Base-by-base conservation (phyloP, 2,797 vertebrate genomes). In the Babyrousa celebensis region DNA sequence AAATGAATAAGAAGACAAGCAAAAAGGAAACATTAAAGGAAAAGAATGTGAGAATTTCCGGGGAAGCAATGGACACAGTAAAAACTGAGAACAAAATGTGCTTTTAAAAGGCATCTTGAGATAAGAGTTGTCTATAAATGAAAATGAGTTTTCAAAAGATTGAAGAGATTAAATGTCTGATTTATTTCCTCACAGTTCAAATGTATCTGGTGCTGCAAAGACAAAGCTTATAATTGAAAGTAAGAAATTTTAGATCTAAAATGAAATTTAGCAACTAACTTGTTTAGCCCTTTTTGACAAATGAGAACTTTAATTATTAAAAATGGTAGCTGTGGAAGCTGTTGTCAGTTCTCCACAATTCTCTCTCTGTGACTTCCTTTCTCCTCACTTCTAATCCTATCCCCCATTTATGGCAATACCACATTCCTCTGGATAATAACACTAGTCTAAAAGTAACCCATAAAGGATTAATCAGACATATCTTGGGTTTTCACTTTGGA, bases 171-270 rank as follows among this genome's bases (percentile, higher is more conserved):
- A 70, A 54, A 52, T 29, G 52, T 84, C 29, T 80, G 25, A 91
- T 58, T 89, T 82, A 83, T 68, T 85, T 87, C 43, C 87, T 93
- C 40, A 71, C 5, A 25, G 96, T 68, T 70, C 23, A 88, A 93
- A 89, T 48, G 18, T 36, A 27, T 15, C 58, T 63, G 25, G 29
- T 91, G 6, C 29, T 89, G 1, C 70, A n/a, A 63, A 94, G 40
- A 74, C 29, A 72, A 75, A 91, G 58, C 21, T 71, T 95, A 54
- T 25, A 65, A 70, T 65, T 63, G 79, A 79, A 95, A 72, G 25
- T 6, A 27, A 23, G 68, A 85, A 75, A 67, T 65, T 82, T 71
- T 7, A 90, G n/a, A 78, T 56, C n/a, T 86, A 48, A 71, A 77
- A 91, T 52, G 56, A 25, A 62, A 72, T 12, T 88, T 78, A 71